These are phyloP conservation scores for Copsychus sechellarum DNA, from an alignment of 2,113 vertebrate genomes.

Conservation along the genomic window DNA sequence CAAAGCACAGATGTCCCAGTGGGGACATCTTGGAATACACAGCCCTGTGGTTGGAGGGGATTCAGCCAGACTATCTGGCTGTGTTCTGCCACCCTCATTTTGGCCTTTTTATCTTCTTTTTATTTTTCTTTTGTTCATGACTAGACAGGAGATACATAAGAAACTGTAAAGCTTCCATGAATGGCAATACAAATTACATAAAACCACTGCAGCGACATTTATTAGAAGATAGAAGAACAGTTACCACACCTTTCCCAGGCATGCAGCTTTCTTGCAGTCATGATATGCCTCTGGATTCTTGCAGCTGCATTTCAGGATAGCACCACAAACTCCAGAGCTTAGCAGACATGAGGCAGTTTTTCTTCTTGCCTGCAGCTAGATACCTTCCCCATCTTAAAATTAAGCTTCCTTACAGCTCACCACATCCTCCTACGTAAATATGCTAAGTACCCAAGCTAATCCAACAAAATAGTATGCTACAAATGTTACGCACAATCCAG, in stretches of 20 bases:
- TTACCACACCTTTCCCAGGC: not conserved
- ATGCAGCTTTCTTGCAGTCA: not conserved
- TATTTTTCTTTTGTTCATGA: not conserved
- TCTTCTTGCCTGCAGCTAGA: not conserved
- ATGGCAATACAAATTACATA: not conserved
- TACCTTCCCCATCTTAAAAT: not conserved
- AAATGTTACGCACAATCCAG: not conserved
- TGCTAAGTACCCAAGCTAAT: not conserved
- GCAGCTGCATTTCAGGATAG: not conserved
- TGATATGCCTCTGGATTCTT: not conserved
- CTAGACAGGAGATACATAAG: not conserved
- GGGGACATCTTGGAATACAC: not conserved
- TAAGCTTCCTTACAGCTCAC: not conserved
- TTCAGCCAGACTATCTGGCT: not conserved
- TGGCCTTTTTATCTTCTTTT: not conserved
- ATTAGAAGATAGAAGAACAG: not conserved
- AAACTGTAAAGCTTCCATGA: not conserved
- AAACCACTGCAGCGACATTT: not conserved
- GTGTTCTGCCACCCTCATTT: not conserved
- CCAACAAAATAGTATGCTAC: not conserved
- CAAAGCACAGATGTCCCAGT: not conserved
- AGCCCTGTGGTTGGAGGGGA: fast-evolving
- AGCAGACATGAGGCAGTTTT: not conserved
- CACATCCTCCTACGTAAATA: not conserved
- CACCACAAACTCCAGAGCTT: not conserved